Base-by-base conservation (phyloP, 2,888 invertebrate species). In the Lamellibrachia columna region DNA sequence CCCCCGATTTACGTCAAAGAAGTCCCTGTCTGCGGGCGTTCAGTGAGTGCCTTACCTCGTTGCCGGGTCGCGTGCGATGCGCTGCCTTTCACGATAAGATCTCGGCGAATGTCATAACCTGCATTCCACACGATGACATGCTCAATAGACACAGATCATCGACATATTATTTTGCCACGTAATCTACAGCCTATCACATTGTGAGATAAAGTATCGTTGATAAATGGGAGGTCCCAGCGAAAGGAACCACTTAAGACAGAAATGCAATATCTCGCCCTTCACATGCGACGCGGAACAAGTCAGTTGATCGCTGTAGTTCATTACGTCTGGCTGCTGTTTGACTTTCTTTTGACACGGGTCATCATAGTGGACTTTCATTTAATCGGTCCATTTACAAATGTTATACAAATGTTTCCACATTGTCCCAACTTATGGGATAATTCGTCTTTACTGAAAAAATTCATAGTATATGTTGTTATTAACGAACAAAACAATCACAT, bases 121-220 rank as follows among this genome's bases (percentile, higher is more conserved):
- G 75, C 75, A 75, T 75, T 75, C 75, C 75, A 75, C 15, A 11
- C 75, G 75, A 75, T 75, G 75, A 75, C 75, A 75, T 75, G 75
- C 22, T 75, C 75, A 75, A 75, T 75, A 75, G 75, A 75, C 75
- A 75, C 75, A 75, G 75, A 75, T 75, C 75, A 75, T 75, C 75
- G 75, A 15, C 75, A 75, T 75, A 75, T 75, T 75, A 75, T 75
- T 75, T 75, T 75, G 75, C 75, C 6, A 75, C 22, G 75, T n/a
- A 75, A 75, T 75, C 75, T 75, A 75, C 75, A 75, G 75, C 75
- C 75, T 15, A 75, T 75, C 75, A 75, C 75, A 22, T 75, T 75
- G 75, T 75, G 75, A 75, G 75, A 75, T 75, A 75, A 75, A 75
- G 75, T 22, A 22, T 75, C 75, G 75, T 75, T 75, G 22, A 22